Evolutionary conservation across 2,113 vertebrate species (phyloP).

Genomic region (Vulpes ferrilata): DNA sequence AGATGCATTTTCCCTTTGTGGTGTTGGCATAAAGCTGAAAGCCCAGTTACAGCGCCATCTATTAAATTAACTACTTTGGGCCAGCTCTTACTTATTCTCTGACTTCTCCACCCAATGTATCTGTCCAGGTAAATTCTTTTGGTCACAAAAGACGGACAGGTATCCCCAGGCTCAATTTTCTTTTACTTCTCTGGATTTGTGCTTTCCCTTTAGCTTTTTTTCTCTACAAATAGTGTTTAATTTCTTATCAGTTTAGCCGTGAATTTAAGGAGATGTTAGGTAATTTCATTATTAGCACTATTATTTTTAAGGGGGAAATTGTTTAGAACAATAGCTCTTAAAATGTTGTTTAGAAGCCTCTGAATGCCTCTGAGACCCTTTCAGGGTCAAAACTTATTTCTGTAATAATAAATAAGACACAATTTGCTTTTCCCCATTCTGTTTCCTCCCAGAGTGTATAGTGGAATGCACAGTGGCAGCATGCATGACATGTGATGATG

Average conservation of each 20-base stretch:
- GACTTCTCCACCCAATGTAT: background rate
- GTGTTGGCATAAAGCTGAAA: background rate
- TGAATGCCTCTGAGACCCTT: background rate
- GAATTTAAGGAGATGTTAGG: background rate
- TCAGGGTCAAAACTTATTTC: background rate
- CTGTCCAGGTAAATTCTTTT: background rate
- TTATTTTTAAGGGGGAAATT: background rate
- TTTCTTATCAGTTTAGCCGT: constrained; percentile 11
- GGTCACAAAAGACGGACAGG: background rate
- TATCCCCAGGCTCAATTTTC: background rate
- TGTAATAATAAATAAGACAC: background rate
- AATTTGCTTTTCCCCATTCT: background rate
- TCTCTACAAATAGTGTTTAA: background rate
- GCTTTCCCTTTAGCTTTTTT: background rate
- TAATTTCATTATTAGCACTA: background rate
- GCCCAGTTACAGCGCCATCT: background rate
- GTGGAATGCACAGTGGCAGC: background rate
- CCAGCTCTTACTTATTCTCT: background rate
- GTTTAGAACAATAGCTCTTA: background rate
- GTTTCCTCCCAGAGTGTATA: background rate
- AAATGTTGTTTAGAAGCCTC: background rate
- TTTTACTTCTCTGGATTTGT: background rate
- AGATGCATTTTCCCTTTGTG: background rate
- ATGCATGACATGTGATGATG: background rate
- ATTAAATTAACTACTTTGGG: background rate